Evolutionary conservation across 2,113 vertebrate species (phyloP).

Genomic region (Planiliza haematocheilus): DNA sequence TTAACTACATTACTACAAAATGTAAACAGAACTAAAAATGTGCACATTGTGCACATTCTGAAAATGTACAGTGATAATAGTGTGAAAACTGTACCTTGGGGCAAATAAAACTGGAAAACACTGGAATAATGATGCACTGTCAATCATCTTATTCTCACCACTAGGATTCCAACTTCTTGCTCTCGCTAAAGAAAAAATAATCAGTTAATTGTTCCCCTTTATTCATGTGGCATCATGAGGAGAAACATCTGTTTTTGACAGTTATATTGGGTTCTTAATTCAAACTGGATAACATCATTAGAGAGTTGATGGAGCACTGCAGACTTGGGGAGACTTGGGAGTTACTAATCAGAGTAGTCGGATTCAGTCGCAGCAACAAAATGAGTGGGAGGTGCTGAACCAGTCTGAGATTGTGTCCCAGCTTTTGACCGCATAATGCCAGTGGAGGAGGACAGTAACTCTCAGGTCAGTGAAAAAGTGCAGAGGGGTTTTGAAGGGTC

Average conservation of each 20-base stretch:
- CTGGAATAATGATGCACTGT: not conserved
- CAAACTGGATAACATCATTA: constrained; percentile 50
- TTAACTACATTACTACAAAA: no score
- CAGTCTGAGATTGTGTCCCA: constrained; percentile 10
- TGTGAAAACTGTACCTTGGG: not conserved
- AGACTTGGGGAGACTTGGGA: constrained; percentile 15
- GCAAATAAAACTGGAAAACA: not conserved
- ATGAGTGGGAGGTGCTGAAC: constrained; percentile 44
- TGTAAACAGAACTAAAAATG: no score
- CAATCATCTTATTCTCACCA: not conserved
- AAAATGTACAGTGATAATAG: not conserved
- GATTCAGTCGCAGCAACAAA: constrained; percentile 43
- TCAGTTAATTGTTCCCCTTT: not conserved
- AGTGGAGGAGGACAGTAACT: not conserved
- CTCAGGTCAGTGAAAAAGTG: not conserved
- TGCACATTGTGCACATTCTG: no score
- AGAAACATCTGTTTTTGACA: constrained; percentile 63
- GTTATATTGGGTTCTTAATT: constrained; percentile 52
- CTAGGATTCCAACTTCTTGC: not conserved
- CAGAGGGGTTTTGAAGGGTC: not conserved
- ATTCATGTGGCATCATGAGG: constrained; percentile 3
- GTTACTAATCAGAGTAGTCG: constrained; percentile 35
- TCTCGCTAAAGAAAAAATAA: constrained; percentile 1
- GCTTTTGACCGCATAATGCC: constrained; percentile 22
- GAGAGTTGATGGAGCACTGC: constrained; percentile 57